These are phyloP conservation scores for Apeltes quadracus DNA, from an alignment of 2,113 vertebrate species.

Conservation along the genomic window DNA sequence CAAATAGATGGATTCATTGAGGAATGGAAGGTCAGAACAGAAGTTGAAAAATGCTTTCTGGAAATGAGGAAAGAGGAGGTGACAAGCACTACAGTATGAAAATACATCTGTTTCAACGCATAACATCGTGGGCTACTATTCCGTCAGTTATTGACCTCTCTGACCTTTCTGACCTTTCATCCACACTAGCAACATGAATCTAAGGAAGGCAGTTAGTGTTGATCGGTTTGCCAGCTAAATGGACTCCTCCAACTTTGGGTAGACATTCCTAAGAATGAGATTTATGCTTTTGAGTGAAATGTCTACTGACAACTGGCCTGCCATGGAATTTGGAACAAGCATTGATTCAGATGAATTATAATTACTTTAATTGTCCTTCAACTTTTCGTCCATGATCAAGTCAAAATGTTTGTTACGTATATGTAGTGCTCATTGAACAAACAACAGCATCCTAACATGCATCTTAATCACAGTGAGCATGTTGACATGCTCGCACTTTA, in stretches of 20 bases:
- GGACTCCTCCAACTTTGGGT: neutral
- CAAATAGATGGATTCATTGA: slow-evolving; percentile 17
- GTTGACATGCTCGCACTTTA: neutral
- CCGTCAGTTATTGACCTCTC: neutral
- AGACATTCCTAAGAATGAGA: neutral
- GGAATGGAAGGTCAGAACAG: slow-evolving; percentile 38
- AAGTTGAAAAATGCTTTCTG: slow-evolving; percentile 44
- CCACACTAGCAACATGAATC: neutral
- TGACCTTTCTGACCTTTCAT: neutral
- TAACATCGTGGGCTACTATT: neutral
- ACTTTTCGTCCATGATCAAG: neutral
- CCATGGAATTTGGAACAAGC: neutral
- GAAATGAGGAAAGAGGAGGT: neutral
- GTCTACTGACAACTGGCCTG: neutral
- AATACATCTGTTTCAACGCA: neutral
- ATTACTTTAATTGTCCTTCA: neutral
- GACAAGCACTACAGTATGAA: slow-evolving; percentile 1
- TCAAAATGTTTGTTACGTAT: neutral
- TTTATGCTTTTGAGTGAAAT: neutral
- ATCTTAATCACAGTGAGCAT: neutral
- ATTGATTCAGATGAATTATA: neutral
- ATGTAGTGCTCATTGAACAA: neutral
- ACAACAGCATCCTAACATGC: neutral
- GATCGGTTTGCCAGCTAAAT: neutral
- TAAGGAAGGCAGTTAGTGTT: neutral